Evolutionary conservation across 2,113 vertebrate genomes (phyloP).

Genomic region (Gallinago paraguaiae): DNA sequence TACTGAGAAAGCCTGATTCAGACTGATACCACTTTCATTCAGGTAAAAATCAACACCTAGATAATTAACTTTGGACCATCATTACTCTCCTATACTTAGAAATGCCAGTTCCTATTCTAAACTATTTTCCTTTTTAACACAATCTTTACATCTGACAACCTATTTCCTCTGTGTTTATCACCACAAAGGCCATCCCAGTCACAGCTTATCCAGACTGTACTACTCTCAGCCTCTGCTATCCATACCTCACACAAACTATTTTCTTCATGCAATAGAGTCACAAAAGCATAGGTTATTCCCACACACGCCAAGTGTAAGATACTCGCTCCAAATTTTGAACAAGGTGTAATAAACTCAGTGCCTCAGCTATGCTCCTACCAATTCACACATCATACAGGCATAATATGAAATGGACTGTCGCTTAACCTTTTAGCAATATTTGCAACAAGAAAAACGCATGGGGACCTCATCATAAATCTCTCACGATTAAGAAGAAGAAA

Average conservation of each 20-base stretch:
- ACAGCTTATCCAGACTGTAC: background rate
- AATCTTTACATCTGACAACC: background rate
- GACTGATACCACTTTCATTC: background rate
- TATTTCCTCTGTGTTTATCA: background rate
- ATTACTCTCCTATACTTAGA: background rate
- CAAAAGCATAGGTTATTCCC: background rate
- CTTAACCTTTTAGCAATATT: background rate
- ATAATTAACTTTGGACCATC: background rate
- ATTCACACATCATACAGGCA: background rate
- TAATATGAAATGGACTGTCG: background rate
- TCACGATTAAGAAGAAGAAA: background rate
- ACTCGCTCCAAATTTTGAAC: background rate
- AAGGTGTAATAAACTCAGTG: background rate
- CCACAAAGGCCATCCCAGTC: background rate
- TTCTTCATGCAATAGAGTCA: background rate
- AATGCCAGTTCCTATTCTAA: background rate
- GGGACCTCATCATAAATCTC: background rate
- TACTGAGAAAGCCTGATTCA: background rate
- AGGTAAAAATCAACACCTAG: background rate
- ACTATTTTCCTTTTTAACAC: background rate
- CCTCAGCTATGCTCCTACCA: background rate
- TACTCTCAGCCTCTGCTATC: background rate
- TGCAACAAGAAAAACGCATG: fast-evolving
- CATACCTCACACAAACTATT: background rate
- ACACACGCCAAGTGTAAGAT: background rate